A percentile compares a stretch with the other conserved stretches of the same genome.
These are phyloP conservation scores for Periophthalmodon schlosseri DNA, from an alignment of 2,113 vertebrate species.

Conservation along the genomic window DNA sequence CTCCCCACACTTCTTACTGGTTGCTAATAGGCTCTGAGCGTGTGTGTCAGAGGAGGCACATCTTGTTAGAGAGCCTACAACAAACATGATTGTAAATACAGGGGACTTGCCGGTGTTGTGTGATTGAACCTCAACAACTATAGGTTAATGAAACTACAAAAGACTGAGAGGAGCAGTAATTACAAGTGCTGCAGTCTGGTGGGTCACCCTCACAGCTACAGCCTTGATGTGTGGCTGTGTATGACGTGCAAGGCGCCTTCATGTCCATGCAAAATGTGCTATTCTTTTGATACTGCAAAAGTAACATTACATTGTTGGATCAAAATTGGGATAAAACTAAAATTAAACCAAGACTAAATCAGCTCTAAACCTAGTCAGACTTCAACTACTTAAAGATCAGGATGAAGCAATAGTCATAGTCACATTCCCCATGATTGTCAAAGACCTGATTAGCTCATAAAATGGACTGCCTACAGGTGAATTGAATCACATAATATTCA, in stretches of 20 bases:
- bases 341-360: neutral
- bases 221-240: neutral
- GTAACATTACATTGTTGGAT: too few relatives aligned
- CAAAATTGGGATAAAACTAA: neutral
- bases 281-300: neutral
- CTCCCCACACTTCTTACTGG: conserved; percentile 73
- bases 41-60: conserved; percentile 66
- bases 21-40: conserved; percentile 70
- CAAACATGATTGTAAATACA: conserved; percentile 57
- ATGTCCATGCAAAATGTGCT: neutral
- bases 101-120: conserved; percentile 56
- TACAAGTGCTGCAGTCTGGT: conserved; percentile 48
- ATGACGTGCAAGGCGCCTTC: neutral
- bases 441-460: neutral
- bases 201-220: neutral
- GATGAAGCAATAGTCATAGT: too few relatives aligned
- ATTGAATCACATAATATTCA: too few relatives aligned
- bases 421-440: neutral
- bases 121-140: conserved; percentile 76
- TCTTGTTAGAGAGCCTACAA: conserved; percentile 65
- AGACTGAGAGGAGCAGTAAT: conserved; percentile 71
- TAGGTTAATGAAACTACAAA: conserved; percentile 76
- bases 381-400: too few relatives aligned
- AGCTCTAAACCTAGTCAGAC: neutral
- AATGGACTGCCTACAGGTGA: neutral